Evolutionary conservation across 2,797 vertebrate species (phyloP), one percentile per base, ranked within the genome.

Genomic region (Xiphorhynchus erythropygius): DNA sequence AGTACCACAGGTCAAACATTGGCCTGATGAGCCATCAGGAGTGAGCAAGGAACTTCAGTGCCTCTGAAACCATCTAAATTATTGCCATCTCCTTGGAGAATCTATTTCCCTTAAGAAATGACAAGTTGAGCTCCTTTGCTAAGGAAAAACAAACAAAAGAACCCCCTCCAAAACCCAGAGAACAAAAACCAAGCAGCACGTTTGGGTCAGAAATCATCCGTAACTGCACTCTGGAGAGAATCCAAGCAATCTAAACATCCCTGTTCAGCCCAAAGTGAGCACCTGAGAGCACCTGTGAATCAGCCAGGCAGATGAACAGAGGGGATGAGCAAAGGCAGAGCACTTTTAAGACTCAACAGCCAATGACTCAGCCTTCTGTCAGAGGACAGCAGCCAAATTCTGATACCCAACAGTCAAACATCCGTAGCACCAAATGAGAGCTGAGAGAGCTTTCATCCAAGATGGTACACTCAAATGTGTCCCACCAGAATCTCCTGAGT

Each of bases 31-130:
- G 15, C 41, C 47, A 57, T 7, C 35, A 53, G 47, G 37, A 78
- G 57, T 0, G 2, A 80, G 13, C 37, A 64, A 3, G 0, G 60
- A 81, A 18, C 17, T 41, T 52, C 74, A 62, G 81, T 2, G 0
- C 25, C 21, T 27, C 85, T 53, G 30, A 67, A 74, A 27, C 44
- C 49, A 42, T 46, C 52, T 33, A n/a, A 63, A 64, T n/a, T 14
- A 50, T 28, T 24, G 15, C 13, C 17, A 42, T 4, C 35, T 46
- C 73, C 65, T 63, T 28, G 41, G 55, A 79, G 53, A 67, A 39
- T 13, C 47, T 37, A 23, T 55, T 30, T 32, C 62, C 39, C 35
- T 67, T 11, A 37, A 75, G 23, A 77, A 74, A 63, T 23, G 5
- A 78, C 22, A 59, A 52, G 4, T 44, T 68, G 41, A 22, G 9